Base-by-base conservation (phyloP, 2,113 vertebrate genomes). In the Hippocampus abdominalis region DNA sequence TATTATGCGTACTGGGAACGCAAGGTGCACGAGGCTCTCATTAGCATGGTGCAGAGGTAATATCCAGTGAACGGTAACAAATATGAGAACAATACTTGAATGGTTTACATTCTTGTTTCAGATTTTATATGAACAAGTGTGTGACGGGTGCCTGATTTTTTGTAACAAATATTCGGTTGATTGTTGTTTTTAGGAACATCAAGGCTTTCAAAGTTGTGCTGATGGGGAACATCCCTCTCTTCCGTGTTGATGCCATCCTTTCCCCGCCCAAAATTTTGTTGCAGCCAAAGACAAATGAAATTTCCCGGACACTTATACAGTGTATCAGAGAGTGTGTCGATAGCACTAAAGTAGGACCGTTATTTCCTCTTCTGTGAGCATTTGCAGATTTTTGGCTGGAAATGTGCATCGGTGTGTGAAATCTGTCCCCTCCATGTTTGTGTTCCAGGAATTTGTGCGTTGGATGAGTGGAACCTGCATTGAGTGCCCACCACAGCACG, bases 391-490 rank as follows among this genome's bases (percentile, higher is more conserved):
- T 25, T 64, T 18, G 27, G 11, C 21, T 21, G 27, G 21, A 36
- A 36, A 36, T 36, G 32, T 36, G 32, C 32, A 36, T 49, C 0
- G 13, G 1, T n/a, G 11, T 25, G 15, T 67, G 16, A 46, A 36
- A 36, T 36, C 32, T 36, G 32, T 40, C 11, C 32, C 29, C 16
- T 1, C 51, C 53, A 20, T 57, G 44, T 62, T 68, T 57, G 13
- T n/a, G 8, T 69, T 70, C 8, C 68, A 99, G 97, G 74, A 86
- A 54, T 98, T 99, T 59, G 36, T 94, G 1, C 96, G 97, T 1
- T 99, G 97, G 97, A 96, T 97, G 95, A 88, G 86, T 0, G 94
- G 95, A 23, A 95, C 94, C 0, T 99, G 96, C 70, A 90, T 94
- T 2, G 93, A 95, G 13, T 98, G 96, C 77, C 94, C 94, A 10